Conservation (phyloP, 2,797 vertebrate genomes). For the Lepilemur septentrionalis region DNA sequence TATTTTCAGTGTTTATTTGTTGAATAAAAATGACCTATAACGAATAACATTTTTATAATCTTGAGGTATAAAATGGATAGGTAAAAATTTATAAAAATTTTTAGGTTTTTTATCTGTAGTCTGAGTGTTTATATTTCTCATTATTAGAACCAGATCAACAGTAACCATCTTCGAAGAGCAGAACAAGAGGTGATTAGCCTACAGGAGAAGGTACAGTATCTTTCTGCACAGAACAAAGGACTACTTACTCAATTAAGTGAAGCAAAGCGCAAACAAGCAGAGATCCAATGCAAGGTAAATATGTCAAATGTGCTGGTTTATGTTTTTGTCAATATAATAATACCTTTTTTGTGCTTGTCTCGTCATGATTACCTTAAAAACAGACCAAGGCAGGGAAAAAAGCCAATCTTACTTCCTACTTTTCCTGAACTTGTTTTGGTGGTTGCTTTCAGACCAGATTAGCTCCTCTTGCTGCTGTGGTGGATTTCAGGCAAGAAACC, state of each 20-base stretch:
- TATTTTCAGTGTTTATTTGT: slow-evolving; percentile 34
- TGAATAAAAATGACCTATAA: not conserved
- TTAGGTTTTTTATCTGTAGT: slow-evolving; percentile 16
- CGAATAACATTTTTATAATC: not conserved
- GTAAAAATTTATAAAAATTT: slow-evolving; percentile 38
- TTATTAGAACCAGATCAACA: slow-evolving; percentile 95
- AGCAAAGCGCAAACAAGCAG: slow-evolving; percentile 94
- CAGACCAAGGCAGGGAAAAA: not conserved
- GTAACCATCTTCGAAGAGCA: slow-evolving; percentile 93
- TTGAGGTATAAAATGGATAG: not conserved
- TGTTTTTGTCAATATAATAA: not conserved
- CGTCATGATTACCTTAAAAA: not conserved
- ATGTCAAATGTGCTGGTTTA: not conserved
- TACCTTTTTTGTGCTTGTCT: not conserved
- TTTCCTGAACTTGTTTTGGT: slow-evolving; percentile 34
- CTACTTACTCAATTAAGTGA: slow-evolving; percentile 91
- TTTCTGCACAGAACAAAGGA: slow-evolving; percentile 93
- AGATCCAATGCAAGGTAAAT: slow-evolving; percentile 97
- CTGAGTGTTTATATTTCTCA: slow-evolving; percentile 60
- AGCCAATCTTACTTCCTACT: not conserved
- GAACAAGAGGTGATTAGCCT: slow-evolving; percentile 90
- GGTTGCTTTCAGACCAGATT: slow-evolving; percentile 21
- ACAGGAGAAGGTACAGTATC: slow-evolving; percentile 89
- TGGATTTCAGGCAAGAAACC: slow-evolving; percentile 29
- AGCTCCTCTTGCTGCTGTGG: not conserved